These are phyloP conservation scores for Dendrophyllia cribrosa DNA, from an alignment of 64 coral and sea anemone species.

Conservation along the genomic window DNA sequence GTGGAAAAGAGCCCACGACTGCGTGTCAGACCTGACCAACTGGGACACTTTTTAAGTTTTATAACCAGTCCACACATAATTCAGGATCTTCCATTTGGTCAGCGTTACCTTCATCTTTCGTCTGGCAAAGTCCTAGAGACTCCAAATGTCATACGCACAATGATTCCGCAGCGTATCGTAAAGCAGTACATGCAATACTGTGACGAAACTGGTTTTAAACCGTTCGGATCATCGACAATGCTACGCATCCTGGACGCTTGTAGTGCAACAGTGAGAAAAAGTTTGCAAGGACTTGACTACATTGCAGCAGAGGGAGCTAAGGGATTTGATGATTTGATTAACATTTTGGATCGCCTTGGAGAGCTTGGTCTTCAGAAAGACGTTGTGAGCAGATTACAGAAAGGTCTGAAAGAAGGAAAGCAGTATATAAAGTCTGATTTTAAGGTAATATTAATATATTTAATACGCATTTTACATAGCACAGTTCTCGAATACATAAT, in stretches of 20 bases:
- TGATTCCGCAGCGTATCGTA: constrained; percentile 4
- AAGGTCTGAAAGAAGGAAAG: background rate
- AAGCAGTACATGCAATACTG: constrained; percentile 9
- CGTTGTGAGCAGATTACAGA: background rate
- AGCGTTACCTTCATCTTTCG: background rate
- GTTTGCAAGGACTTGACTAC: background rate
- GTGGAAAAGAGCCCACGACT: background rate
- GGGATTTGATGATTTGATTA: background rate
- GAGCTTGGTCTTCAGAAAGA: background rate
- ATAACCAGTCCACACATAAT: background rate
- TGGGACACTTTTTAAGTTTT: constrained; percentile 13
- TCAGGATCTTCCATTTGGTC: background rate
- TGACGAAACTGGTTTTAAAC: background rate
- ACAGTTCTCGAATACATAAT: no score
- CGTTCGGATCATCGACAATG: constrained; percentile 1
- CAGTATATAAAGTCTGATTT: background rate
- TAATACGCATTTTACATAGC: background rate
- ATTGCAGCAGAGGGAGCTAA: background rate
- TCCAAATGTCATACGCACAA: constrained; percentile 16
- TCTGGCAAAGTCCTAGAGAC: background rate
- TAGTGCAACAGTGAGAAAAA: background rate
- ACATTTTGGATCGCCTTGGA: background rate
- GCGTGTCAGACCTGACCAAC: background rate
- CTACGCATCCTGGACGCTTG: background rate
- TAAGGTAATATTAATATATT: background rate